Evolutionary conservation across 2,888 invertebrate species (phyloP), one percentile per base, ranked within the genome.

Genomic region (Drosophila pegasa): DNA sequence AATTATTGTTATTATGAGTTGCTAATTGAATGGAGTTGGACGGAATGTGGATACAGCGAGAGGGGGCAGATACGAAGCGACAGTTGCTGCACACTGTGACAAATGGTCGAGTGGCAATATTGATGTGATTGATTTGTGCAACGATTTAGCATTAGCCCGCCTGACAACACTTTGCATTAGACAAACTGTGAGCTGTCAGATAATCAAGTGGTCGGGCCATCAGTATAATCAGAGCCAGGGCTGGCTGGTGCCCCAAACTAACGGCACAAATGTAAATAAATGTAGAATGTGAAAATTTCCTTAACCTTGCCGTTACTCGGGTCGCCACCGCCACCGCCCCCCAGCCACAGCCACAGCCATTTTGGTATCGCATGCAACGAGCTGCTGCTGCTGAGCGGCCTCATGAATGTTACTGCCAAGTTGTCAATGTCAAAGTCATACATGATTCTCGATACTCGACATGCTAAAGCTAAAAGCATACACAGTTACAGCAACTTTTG

Each of bases 1-100:
- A 89, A 85, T 86, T 79, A 86, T 89, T 87, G 84, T 88, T 89
- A 89, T 89, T 87, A 80, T 87, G 87, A 78, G 82, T 82, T 85
- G 85, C 79, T 86, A 88, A 89, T 86, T 89, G 87, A 89, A 87
- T 86, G 86, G 82, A 76, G 81, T 74, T 80, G 83, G 37, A 63
- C 61, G 50, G 37, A 31, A 64, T 66, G 65, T 71, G 72, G 65
- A 55, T 64, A 66, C 43, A 57, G 41, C 10, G 25, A 43, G 35
- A n/a, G 25, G 20, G 45, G 57, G 25, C 33, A 22, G 54, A 27
- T 43, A 29, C 47, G 33, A 12, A 57, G 33, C 40, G 55, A 56
- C 56, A 27, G 45, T 4, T 29, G 47, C 3, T 48, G 48, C 33
- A 62, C 75, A 75, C 76, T 68, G 68, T 33, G 37, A 52, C 57